These are phyloP conservation scores for Myiotriccus ornatus DNA, from an alignment of 2,797 vertebrate species.

Conservation along the genomic window DNA sequence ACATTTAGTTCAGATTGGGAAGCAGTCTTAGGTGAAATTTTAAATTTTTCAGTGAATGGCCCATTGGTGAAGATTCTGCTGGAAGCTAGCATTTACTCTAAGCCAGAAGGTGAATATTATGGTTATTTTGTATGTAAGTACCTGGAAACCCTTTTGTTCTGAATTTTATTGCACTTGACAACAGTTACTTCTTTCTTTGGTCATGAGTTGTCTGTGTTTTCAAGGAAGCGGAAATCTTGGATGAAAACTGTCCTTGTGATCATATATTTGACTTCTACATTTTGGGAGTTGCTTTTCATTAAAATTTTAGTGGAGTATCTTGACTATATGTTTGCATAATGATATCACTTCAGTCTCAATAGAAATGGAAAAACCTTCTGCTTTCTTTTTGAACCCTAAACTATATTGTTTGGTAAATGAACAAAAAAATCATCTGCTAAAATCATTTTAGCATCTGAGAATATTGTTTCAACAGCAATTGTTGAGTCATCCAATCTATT, in stretches of 20 bases:
- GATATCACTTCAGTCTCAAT: neutral
- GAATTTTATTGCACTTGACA: neutral
- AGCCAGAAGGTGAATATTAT: neutral
- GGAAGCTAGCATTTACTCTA: neutral
- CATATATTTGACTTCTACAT: neutral
- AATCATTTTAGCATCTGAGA: neutral
- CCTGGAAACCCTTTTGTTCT: neutral
- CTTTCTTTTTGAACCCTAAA: neutral
- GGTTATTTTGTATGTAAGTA: neutral
- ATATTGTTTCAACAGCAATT: neutral
- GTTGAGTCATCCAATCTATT: neutral
- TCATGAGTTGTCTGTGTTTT: neutral
- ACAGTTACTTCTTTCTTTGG: neutral
- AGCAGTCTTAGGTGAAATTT: neutral
- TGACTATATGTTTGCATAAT: neutral
- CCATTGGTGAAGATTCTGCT: neutral
- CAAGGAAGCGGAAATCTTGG: neutral
- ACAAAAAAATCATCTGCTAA: neutral
- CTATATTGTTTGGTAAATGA: neutral
- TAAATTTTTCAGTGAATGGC: neutral
- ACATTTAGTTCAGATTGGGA: neutral
- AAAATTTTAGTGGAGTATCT: neutral
- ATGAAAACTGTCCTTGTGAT: neutral
- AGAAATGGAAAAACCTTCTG: neutral
- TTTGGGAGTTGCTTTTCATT: neutral